These are phyloP conservation scores for Bufo gargarizans DNA, from an alignment of 2,113 vertebrate genomes.

Conservation along the genomic window DNA sequence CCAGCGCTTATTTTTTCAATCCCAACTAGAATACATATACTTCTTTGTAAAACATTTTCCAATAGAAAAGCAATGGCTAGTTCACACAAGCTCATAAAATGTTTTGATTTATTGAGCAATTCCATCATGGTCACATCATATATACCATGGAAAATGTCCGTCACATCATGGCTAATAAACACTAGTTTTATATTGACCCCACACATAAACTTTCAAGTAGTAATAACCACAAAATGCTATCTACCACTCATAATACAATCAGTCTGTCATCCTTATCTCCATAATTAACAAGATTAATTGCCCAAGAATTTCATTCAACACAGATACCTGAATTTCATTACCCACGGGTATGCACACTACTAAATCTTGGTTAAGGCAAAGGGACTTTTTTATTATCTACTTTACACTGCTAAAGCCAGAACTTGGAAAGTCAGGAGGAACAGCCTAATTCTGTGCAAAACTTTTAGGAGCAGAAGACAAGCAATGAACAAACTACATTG, in stretches of 20 bases:
- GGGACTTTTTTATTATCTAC: not conserved
- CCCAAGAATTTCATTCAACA: constrained; percentile 1
- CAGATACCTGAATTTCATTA: not conserved
- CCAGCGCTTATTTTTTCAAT: not conserved
- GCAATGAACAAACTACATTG: not conserved
- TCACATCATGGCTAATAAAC: constrained; percentile 8
- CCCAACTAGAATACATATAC: not conserved
- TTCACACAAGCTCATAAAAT: not conserved
- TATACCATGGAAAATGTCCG: constrained; percentile 8
- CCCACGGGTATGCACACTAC: not conserved
- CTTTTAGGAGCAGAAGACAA: not conserved
- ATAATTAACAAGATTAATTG: constrained; percentile 19
- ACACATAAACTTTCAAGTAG: not conserved
- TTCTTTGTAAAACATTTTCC: constrained; percentile 16
- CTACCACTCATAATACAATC: not conserved
- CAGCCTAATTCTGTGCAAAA: not conserved
- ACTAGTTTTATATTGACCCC: constrained; percentile 2
- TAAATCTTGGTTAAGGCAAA: not conserved
- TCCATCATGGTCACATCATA: not conserved
- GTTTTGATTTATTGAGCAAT: constrained; percentile 9
- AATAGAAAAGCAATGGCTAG: not conserved
- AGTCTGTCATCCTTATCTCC: not conserved
- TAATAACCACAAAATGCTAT: not conserved
- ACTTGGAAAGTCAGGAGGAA: not conserved
- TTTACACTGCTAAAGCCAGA: not conserved